Evolutionary conservation across 2,113 vertebrate species (phyloP).

Genomic region (Lamprologus sp.): DNA sequence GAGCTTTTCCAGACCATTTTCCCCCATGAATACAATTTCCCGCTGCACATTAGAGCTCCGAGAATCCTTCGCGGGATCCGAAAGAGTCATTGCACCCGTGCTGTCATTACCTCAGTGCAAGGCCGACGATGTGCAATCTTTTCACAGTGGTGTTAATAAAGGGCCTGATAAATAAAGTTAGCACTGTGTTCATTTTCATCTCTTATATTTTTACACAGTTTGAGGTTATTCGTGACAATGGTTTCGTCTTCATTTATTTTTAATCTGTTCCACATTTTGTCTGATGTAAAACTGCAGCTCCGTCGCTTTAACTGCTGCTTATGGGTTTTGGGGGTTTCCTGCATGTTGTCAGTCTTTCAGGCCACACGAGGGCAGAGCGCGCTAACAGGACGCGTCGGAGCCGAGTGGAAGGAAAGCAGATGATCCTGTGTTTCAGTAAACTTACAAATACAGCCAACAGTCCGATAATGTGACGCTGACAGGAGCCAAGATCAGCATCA

Average conservation of each 20-base stretch:
- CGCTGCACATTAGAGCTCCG: background rate
- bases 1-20: background rate
- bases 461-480: background rate
- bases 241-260: background rate
- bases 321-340: background rate
- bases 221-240: no score
- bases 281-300: background rate
- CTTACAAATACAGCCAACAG: background rate
- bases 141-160: background rate
- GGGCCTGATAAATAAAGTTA: background rate
- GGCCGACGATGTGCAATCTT: background rate
- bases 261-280: background rate
- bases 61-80: background rate
- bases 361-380: background rate
- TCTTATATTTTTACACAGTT: background rate
- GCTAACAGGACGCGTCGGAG: fast-evolving
- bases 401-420: background rate
- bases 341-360: background rate
- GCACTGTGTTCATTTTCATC: background rate
- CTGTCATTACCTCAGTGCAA: background rate
- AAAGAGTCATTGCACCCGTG: background rate
- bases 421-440: background rate
- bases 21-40: background rate
- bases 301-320: background rate
- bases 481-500: background rate